A percentile compares a stretch with the other conserved stretches of the same genome.
Evolutionary conservation across 2,888 invertebrate genomes (phyloP).

Genomic region (Reticulitermes lucifugus): DNA sequence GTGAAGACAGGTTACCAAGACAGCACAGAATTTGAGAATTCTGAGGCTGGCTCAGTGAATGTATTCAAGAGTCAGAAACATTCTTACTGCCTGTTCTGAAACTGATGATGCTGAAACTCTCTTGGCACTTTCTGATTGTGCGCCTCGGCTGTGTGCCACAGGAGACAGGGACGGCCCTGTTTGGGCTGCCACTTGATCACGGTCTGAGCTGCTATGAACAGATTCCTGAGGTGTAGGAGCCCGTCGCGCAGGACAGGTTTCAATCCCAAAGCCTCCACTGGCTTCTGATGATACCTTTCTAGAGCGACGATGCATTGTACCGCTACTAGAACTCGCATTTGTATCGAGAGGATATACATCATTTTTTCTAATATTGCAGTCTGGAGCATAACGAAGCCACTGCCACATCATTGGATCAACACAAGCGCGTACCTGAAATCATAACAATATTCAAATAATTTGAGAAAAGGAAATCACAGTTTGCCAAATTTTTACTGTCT

Average conservation of each 20-base stretch:
- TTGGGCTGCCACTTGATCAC: constrained; percentile 51
- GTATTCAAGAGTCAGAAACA: background rate
- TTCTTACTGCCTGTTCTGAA: constrained; percentile 10
- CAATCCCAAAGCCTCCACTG: constrained; percentile 27
- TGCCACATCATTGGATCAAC: constrained; percentile 74
- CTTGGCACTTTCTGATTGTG: constrained; percentile 29
- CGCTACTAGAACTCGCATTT: background rate
- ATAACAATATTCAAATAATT: background rate
- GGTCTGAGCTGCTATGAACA: constrained; percentile 67
- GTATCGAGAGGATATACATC: background rate
- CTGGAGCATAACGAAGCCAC: constrained; percentile 72
- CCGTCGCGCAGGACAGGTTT: constrained; percentile 55
- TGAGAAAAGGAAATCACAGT: background rate
- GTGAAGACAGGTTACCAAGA: too few species aligned
- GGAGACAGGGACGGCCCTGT: constrained; percentile 23
- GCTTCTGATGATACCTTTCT: constrained; percentile 41
- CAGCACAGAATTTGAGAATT: too few species aligned
- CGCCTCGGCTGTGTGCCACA: constrained; percentile 28
- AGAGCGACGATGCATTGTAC: background rate
- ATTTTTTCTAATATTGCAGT: background rate
- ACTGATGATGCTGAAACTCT: background rate
- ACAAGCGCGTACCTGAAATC: constrained; percentile 57
- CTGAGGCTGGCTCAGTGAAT: background rate
- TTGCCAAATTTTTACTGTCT: background rate
- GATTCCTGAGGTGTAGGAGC: constrained; percentile 64